Percentiles rank a stretch among this genome's conserved stretches.
Evolutionary conservation across 2,888 invertebrate species (phyloP).

Genomic region (Scaptomyza reducta): DNA sequence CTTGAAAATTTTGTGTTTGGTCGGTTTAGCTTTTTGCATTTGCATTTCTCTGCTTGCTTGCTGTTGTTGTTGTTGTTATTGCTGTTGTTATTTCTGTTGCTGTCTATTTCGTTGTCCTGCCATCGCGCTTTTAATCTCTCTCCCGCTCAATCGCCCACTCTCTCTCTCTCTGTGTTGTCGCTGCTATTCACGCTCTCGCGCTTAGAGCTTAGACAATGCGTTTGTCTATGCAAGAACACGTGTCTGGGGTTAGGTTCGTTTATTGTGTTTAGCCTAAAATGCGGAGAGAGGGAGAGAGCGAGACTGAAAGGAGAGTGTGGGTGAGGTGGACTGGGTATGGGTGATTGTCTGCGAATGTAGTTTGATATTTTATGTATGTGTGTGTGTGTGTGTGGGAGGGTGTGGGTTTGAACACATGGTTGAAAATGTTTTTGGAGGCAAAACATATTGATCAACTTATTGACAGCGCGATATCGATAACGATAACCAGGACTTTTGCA

Average conservation of each 20-base stretch:
- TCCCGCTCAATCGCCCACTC: background rate
- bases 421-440: conserved; percentile 42
- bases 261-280: conserved; percentile 27
- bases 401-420: conserved; percentile 27
- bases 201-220: conserved; percentile 68
- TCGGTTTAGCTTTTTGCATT: conserved; percentile 49
- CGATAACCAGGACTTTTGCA: conserved; percentile 27
- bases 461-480: conserved; percentile 36
- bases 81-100: conserved; percentile 19
- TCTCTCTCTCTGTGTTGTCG: conserved; percentile 22
- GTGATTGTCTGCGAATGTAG: conserved; percentile 37
- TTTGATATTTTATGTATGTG: background rate
- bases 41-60: conserved; percentile 28
- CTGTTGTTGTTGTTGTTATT: conserved; percentile 20
- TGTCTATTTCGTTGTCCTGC: conserved; percentile 48
- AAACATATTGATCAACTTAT: conserved; percentile 4
- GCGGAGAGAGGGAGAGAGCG: background rate
- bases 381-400: conserved; percentile 15
- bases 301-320: background rate
- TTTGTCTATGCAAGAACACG: conserved; percentile 48
- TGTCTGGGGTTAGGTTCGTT: conserved; percentile 50
- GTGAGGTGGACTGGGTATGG: background rate
- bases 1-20: conserved; percentile 69
- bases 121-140: conserved; percentile 24
- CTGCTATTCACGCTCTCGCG: conserved; percentile 28